Evolutionary conservation across 2,113 vertebrate species (phyloP).

Genomic region (Vulpes ferrilata): DNA sequence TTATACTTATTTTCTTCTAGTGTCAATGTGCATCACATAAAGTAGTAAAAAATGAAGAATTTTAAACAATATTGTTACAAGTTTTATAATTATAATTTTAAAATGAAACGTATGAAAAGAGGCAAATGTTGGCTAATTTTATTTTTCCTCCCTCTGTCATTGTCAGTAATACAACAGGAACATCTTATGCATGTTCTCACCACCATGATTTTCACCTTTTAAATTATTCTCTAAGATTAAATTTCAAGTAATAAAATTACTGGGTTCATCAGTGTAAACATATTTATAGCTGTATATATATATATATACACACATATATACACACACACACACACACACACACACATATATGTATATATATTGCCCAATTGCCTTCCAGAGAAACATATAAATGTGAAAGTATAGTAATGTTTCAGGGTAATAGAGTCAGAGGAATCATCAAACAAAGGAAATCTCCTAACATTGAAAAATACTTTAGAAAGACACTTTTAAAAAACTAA

Average conservation of each 20-base stretch:
- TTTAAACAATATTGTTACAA: background rate
- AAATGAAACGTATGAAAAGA: background rate
- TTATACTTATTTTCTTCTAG: background rate
- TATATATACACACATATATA: too few relatives aligned
- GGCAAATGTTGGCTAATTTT: slow-evolving; percentile 12
- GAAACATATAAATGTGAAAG: slow-evolving; percentile 48
- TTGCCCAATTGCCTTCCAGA: slow-evolving; percentile 33
- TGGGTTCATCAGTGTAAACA: background rate
- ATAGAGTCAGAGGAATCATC: background rate
- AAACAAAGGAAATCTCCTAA: slow-evolving; percentile 29
- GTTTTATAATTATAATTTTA: slow-evolving; percentile 29
- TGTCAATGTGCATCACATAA: background rate
- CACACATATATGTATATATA: background rate
- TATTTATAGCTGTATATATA: background rate
- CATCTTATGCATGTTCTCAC: background rate
- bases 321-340: fast-evolving
- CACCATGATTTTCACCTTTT: background rate
- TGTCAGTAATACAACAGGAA: background rate
- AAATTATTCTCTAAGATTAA: slow-evolving; percentile 55
- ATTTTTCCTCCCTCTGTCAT: slow-evolving; percentile 28
- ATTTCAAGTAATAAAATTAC: slow-evolving; percentile 50
- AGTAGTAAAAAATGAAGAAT: background rate
- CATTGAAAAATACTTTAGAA: slow-evolving; percentile 33
- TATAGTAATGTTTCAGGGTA: slow-evolving; percentile 5
- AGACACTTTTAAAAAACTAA: background rate